These are phyloP conservation scores for Phoenoteleia sp. DNA, from an alignment of 2,888 invertebrate genomes.

Conservation along the genomic window DNA sequence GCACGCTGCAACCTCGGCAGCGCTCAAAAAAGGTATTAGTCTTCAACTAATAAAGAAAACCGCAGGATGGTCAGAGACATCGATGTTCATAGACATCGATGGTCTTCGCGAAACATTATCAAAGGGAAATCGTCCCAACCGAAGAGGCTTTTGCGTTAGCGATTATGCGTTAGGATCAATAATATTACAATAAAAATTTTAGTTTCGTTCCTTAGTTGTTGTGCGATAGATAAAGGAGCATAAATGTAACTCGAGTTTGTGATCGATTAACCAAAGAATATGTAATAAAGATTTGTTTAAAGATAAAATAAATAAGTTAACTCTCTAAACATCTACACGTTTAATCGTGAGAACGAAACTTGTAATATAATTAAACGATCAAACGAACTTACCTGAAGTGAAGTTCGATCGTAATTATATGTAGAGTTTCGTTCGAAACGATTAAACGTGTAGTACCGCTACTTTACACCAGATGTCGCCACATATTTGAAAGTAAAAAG, in stretches of 20 bases:
- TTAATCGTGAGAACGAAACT: neutral
- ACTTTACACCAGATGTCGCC: no score
- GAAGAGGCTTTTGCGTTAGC: no score
- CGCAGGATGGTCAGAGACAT: conserved; percentile 33
- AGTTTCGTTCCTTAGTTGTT: no score
- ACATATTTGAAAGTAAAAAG: neutral
- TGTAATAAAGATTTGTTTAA: neutral
- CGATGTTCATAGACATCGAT: no score
- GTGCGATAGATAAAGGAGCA: no score
- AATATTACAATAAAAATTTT: neutral
- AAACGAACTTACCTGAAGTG: no score
- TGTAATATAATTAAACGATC: no score
- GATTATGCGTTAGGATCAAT: neutral
- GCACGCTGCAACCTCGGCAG: conserved; percentile 57
- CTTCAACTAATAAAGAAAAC: conserved; percentile 39
- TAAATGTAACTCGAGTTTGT: no score
- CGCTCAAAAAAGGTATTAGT: conserved; percentile 36
- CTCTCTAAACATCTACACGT: neutral
- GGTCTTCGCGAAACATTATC: neutral
- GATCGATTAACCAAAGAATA: no score
- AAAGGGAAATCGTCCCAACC: neutral
- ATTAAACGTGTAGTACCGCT: neutral
- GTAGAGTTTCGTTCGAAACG: no score
- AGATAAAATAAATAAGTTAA: no score
- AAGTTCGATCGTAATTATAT: no score